Base-by-base conservation (phyloP, 2,888 invertebrate species). In the Baronia brevicornis region DNA sequence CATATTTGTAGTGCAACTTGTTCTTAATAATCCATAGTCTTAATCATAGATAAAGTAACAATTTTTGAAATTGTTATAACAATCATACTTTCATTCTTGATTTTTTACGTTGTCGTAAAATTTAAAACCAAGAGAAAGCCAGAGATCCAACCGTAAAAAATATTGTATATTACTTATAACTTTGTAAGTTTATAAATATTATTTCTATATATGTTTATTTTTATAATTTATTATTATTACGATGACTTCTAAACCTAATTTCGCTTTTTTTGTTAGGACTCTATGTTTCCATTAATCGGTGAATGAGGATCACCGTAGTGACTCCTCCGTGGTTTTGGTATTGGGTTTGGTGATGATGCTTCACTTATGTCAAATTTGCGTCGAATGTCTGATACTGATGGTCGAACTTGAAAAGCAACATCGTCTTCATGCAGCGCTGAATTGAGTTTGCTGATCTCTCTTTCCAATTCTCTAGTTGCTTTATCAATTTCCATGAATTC, bases 291-390 rank as follows among this genome's bases (percentile, higher is more conserved):
- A 17, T 55, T 60, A 3, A 52, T 38, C 5, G 73, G 68, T 20
- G 71, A 67, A 36, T 51, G 66, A 4, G 68, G 59, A 29, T 66
- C 74, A 18, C 72, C 73, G 26, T 77, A 70, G 40, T 79, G 73
- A 54, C 86, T 85, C 51, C 88, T 71, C 49, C 86, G 78, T 2
- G 87, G 88, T 58, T 87, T 87, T 53, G 87, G 86, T 60, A 87
- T 80, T 2, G 87, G 87, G 64, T 87, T 85, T 33, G 85, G 85
- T 26, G 79, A 75, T n/a, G 71, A 69, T 23, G 54, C 60, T 27
- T 84, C 84, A 13, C 65, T 79, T 39, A 78, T 82, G 27, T 87
- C 85, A 50, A 87, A 88, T 44, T 82, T 80, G 36, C 74, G 67
- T 46, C 84, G 86, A 29, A 87, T 86, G 36, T 84, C 82, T 5